A percentile compares a stretch with the other conserved stretches of the same genome.
phyloP scores from a whole-genome alignment of 2,113 vertebrate genomes.

The Strix aluco region DNA sequence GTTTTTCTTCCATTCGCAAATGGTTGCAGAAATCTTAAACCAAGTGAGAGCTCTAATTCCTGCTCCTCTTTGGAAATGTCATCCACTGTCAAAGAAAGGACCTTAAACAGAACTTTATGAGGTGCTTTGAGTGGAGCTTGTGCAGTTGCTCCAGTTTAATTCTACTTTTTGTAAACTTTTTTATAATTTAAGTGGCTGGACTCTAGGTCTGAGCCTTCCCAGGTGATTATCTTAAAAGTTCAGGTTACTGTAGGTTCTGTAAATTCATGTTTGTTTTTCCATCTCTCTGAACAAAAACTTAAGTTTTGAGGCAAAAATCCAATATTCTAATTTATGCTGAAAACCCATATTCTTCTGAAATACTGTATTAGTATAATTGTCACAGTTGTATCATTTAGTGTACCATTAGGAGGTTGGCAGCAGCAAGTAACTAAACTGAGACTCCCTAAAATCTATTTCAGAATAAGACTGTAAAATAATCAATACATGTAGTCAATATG shows the following conservation, averaged over 20 bases:
- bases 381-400: background rate
- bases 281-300: background rate
- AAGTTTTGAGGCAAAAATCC: background rate
- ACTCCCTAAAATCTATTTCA: background rate
- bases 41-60: background rate
- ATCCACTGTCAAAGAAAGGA: background rate
- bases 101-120: background rate
- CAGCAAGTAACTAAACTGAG: background rate
- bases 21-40: background rate
- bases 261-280: background rate
- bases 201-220: background rate
- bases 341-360: rapidly evolving
- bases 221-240: background rate
- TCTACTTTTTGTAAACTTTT: background rate
- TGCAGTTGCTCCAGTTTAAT: background rate
- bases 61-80: background rate
- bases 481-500: background rate
- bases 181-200: background rate
- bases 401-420: background rate
- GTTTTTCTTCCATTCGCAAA: background rate
- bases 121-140: background rate
- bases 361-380: background rate
- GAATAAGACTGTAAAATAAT: background rate
- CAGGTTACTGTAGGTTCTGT: background rate
- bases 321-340: background rate